Conservation (phyloP, 2,888 invertebrate genomes). For the Macrosoma leucophasiata region DNA sequence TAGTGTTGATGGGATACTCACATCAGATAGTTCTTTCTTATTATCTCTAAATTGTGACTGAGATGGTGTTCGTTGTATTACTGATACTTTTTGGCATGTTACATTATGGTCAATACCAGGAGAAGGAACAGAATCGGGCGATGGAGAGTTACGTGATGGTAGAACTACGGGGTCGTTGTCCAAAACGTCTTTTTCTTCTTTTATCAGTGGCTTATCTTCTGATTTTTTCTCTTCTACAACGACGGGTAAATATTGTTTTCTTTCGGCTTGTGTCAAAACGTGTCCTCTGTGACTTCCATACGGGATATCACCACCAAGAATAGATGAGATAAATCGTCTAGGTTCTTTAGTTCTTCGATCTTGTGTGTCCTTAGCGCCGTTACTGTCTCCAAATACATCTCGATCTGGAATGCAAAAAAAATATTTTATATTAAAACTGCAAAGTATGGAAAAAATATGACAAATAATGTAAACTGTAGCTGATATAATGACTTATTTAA, state of each 20-base stretch:
- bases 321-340: constrained; percentile 84
- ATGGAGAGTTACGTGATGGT: constrained; percentile 65
- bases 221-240: constrained; percentile 73
- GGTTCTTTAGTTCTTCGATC: constrained; percentile 67
- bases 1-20: constrained; percentile 67
- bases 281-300: constrained; percentile 86
- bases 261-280: constrained; percentile 87
- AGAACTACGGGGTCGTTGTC: constrained; percentile 78
- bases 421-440: background rate
- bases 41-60: constrained; percentile 65
- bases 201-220: constrained; percentile 71
- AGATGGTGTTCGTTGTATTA: constrained; percentile 87
- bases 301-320: constrained; percentile 86
- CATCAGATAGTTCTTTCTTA: constrained; percentile 65
- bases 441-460: background rate
- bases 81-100: constrained; percentile 83
- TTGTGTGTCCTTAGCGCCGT: constrained; percentile 39
- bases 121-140: constrained; percentile 75
- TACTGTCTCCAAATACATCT: constrained; percentile 68
- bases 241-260: constrained; percentile 84
- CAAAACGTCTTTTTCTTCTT: constrained; percentile 79
- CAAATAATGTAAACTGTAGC: background rate
- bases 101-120: constrained; percentile 80
- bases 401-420: constrained; percentile 59
- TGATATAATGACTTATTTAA: constrained; percentile 3